Percentiles rank a stretch among this genome's conserved stretches.
Evolutionary conservation across 2,797 vertebrate species (phyloP).

Genomic region (Rhadinocentrus ornatus): DNA sequence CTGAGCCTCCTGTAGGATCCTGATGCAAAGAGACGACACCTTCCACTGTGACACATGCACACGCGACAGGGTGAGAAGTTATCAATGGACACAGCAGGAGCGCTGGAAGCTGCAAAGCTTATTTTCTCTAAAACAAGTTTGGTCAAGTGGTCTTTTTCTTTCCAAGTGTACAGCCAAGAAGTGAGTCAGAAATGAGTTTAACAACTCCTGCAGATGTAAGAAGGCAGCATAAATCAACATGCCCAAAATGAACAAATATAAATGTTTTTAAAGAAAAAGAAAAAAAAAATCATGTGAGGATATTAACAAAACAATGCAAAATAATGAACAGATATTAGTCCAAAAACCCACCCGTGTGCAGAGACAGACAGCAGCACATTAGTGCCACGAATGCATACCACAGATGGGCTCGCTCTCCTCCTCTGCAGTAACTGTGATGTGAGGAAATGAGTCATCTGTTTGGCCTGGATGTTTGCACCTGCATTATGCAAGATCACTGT

Average conservation of each 20-base stretch:
- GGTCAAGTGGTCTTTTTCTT: slow-evolving; percentile 22
- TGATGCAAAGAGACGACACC: slow-evolving; percentile 56
- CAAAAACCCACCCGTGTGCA: slow-evolving; percentile 8
- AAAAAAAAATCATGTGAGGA: not conserved
- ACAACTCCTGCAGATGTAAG: slow-evolving; percentile 14
- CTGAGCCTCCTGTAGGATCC: slow-evolving; percentile 32
- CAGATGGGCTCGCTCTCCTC: slow-evolving; percentile 49
- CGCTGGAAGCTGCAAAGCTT: not conserved
- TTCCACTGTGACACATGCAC: slow-evolving; percentile 40
- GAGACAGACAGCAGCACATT: slow-evolving; percentile 18
- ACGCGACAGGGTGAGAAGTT: slow-evolving; percentile 17
- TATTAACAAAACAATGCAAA: not conserved
- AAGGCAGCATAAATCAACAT: slow-evolving; percentile 15
- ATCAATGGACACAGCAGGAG: slow-evolving; percentile 23
- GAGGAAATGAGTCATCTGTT: slow-evolving; percentile 64
- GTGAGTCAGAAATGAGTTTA: slow-evolving; percentile 45
- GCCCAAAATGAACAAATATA: not conserved
- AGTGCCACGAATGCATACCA: slow-evolving; percentile 30
- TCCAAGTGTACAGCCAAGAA: slow-evolving; percentile 19
- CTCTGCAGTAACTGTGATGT: slow-evolving; percentile 39
- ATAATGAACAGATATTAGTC: not conserved
- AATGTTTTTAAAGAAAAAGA: not conserved
- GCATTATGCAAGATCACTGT: slow-evolving; percentile 47
- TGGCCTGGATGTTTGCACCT: slow-evolving; percentile 54
- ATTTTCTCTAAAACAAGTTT: slow-evolving; percentile 29